Conservation (phyloP, 2,888 invertebrate genomes). For the Hybos culiciformis region DNA sequence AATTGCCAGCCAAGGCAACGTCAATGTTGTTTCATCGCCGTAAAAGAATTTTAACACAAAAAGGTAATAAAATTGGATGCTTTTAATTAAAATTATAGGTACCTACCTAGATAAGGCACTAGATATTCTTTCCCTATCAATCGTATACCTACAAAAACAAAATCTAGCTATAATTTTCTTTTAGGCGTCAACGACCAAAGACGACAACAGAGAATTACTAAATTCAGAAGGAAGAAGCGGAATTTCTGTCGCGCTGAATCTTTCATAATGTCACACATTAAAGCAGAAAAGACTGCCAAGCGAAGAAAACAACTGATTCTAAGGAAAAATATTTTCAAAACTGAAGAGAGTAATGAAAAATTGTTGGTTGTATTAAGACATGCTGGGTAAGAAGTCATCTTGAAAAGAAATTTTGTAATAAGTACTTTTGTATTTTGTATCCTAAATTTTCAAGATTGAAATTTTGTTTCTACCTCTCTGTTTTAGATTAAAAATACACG, state of each 20-base stretch:
- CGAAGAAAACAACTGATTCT: conserved; percentile 26
- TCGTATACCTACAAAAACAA: too few relatives aligned
- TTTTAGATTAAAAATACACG: conserved; percentile 29
- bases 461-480: not conserved
- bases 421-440: not conserved
- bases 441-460: too few relatives aligned
- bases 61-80: too few relatives aligned
- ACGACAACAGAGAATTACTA: conserved; percentile 24
- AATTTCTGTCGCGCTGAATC: conserved; percentile 33
- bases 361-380: conserved; percentile 31
- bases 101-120: too few relatives aligned
- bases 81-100: too few relatives aligned
- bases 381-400: conserved; percentile 27
- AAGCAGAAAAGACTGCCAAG: conserved; percentile 30
- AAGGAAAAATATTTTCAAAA: conserved; percentile 21
- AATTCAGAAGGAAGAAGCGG: conserved; percentile 23
- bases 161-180: too few relatives aligned
- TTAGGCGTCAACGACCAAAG: conserved; percentile 28
- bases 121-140: too few relatives aligned
- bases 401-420: not conserved
- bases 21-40: conserved; percentile 34
- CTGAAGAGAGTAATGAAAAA: conserved; percentile 24
- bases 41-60: conserved; percentile 29
- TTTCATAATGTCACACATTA: conserved; percentile 31
- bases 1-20: conserved; percentile 34